Conservation (phyloP, 2,113 vertebrate genomes). For the Panthera leo region DNA sequence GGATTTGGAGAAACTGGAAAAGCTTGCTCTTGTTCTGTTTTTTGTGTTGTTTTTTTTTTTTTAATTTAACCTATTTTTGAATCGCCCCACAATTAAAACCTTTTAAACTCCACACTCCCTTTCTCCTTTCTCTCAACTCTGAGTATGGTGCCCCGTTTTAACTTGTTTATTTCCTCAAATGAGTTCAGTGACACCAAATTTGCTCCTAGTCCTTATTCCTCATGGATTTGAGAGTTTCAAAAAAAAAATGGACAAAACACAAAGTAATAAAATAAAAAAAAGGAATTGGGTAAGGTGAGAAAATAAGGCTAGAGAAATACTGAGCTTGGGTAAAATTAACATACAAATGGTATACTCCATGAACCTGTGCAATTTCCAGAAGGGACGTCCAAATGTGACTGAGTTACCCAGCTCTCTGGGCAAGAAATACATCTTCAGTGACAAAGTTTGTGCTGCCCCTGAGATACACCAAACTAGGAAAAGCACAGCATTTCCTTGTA, state of each 20-base stretch:
- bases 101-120: not conserved
- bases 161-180: slow-evolving; percentile 17
- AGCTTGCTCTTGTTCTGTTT: not conserved
- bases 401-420: not conserved
- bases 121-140: not conserved
- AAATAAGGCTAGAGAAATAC: not conserved
- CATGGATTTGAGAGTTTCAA: not conserved
- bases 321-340: not conserved
- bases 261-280: not conserved
- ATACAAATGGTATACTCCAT: not conserved
- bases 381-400: not conserved
- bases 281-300: not conserved
- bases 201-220: not conserved
- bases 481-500: not conserved
- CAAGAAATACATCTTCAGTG: not conserved
- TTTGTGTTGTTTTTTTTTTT: not conserved
- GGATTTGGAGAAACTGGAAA: slow-evolving; percentile 57
- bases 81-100: not conserved
- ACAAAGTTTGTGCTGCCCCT: not conserved
- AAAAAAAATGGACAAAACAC: not conserved
- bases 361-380: not conserved
- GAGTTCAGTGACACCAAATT: not conserved
- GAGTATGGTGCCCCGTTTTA: not conserved
- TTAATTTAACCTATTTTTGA: slow-evolving; percentile 11
- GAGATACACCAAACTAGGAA: not conserved